Conservation (phyloP, 2,888 invertebrate genomes). For the Sminthurinus aureus region DNA sequence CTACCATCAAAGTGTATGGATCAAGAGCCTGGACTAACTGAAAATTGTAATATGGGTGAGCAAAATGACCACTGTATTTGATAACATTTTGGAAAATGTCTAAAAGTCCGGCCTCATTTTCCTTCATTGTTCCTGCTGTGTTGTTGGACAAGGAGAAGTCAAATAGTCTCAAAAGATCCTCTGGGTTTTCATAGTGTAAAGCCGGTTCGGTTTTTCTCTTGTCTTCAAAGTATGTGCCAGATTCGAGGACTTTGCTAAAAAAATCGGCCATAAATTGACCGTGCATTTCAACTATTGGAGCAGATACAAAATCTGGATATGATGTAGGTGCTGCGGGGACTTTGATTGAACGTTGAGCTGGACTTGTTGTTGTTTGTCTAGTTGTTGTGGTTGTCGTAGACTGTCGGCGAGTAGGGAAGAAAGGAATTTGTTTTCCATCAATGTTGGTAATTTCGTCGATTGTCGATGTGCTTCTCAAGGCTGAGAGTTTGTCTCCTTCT, state of each 20-base stretch:
- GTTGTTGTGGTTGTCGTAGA: background rate
- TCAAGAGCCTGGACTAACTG: conserved; percentile 28
- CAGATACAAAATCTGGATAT: conserved; percentile 27
- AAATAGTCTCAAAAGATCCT: background rate
- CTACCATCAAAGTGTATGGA: conserved; percentile 42
- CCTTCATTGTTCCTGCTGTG: background rate
- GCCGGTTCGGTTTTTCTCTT: background rate
- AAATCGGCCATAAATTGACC: background rate
- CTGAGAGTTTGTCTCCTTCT: conserved; percentile 10
- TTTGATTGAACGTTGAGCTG: background rate
- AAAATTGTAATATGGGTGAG: conserved; percentile 23
- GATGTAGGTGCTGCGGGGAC: background rate
- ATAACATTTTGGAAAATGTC: background rate
- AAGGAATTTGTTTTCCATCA: background rate
- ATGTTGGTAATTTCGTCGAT: background rate
- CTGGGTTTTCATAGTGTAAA: background rate
- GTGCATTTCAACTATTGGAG: conserved; percentile 28
- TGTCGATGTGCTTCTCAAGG: background rate
- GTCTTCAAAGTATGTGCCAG: conserved; percentile 6
- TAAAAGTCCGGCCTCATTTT: background rate
- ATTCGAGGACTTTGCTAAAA: background rate
- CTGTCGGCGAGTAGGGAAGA: background rate
- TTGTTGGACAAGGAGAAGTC: conserved; percentile 10
- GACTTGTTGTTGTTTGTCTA: background rate
- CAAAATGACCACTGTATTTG: conserved; percentile 17